Base-by-base conservation (phyloP, 2,888 invertebrate species). In the Odontocerum albicorne region DNA sequence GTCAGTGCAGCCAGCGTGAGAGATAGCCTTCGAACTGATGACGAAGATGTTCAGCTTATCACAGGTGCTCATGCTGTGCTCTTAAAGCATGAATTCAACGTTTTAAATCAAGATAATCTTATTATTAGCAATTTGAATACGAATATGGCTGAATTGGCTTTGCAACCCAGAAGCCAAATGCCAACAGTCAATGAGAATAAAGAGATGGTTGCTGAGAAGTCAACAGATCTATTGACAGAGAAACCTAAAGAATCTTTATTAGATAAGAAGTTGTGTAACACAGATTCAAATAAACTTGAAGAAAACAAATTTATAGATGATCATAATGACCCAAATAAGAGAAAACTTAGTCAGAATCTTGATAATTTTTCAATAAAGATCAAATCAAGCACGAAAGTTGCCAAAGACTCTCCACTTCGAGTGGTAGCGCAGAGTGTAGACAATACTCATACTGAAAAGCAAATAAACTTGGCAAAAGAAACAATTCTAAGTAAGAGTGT, bases 11-110 rank as follows among this genome's bases (percentile, higher is more conserved):
- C 77, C 59, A 78, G 78, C 61, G 72, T 76, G 0, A 64, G 77
- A 57, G 78, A 78, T 57, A 78, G 77, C 52, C 70, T 78, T 1
- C 76, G 76, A 63, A 78, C 78, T 15, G 78, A 78, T 22, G 78
- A 78, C 32, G 78, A 78, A 63, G 78, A 78, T 55, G 65, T 73
- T 2, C 74, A 74, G 55, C 75, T 75, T 3, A 76, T 78, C 39
- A 75, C 75, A 1, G 73, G 73, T 7, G 74, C 71, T 1, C 74
- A 77, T 52, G 78, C 77, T 0, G 75, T 74, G 64, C 64, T 79
- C 31, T 67, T 79, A 2, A 65, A 74, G 15, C 76, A 78, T 49
- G 77, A 78, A 62, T 78, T 74, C 59, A 74, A 75, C 59, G 71
- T 78, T 6, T 71, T 78, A 68, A 76, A 75, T 57, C 74, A 77